Base-by-base conservation (phyloP, 2,797 vertebrate species). In the Rhinella marina region DNA sequence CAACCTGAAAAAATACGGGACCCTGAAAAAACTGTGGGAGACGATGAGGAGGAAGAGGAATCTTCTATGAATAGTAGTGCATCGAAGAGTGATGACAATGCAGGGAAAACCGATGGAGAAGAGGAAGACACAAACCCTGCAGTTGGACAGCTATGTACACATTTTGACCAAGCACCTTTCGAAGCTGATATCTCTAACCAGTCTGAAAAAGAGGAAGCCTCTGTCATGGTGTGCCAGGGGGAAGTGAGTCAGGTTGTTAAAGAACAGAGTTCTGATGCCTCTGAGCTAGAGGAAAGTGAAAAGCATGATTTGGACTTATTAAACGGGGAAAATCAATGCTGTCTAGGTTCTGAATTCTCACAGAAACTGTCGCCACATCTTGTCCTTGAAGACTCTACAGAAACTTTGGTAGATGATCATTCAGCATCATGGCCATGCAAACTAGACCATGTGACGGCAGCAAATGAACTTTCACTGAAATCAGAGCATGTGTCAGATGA, bases 331-430 rank as follows among this genome's bases (percentile, higher is more conserved):
- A 90, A 10, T 7, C 88, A 83, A n/a, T 56, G 76, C 21, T 32
- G 87, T 0, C 91, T 88, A 25, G 91, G 92, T 48, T 90, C 90
- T 21, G 84, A 90, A 88, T 91, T 89, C 27, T 90, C 85, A 0
- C 89, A 92, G 9, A 93, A 94, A 88, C 64, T 90, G 9, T 88
- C 86, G 54, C 92, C 94, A 90, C 92, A 89, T 3, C 86, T 89
- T 0, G 96, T 96, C 86, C 91, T 95, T 77, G 97, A 97, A 81
- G 97, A 96, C 87, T 98, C 97, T 77, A 95, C 97, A 0, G 97
- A 98, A 92, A 96, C 96, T 82, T 92, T 98, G 90, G 96, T 95
- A 0, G 97, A 98, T 89, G 96, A 93, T 72, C 80, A 48, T 62
- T 88, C 23, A 48, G 89, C 79, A 88, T 90, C 50, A 1, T 93